A percentile compares a stretch with the other conserved stretches of the same genome.
These are phyloP conservation scores for Beroe forskalii DNA, from an alignment of 37 sponge, comb jelly and placozoan species.

Conservation along the genomic window DNA sequence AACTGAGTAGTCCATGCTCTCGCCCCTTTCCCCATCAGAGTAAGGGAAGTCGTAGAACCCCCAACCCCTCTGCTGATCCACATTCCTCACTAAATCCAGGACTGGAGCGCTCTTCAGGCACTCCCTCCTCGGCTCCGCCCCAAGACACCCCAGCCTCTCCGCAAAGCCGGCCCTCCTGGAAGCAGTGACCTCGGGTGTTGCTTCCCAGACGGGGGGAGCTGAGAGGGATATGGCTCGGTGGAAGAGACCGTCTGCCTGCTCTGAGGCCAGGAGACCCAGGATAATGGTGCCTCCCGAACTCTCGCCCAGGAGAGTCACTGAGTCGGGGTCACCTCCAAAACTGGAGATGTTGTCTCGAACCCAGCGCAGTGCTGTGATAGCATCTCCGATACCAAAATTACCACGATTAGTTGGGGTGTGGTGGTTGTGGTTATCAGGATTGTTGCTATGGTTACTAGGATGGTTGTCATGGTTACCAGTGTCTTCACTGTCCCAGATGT, in stretches of 20 bases:
- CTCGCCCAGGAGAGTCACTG: slow-evolving; percentile 82
- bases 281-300: slow-evolving; percentile 84
- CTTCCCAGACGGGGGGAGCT: background rate
- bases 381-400: slow-evolving; percentile 55
- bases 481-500: background rate
- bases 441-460: no score
- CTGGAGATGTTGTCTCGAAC: slow-evolving; percentile 75
- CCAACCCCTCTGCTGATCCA: background rate
- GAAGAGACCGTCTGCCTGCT: slow-evolving; percentile 76
- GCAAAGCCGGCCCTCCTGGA: background rate
- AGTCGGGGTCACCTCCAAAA: slow-evolving; percentile 79
- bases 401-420: no score
- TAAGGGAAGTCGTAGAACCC: slow-evolving; percentile 60
- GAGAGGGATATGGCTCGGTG: slow-evolving; percentile 67
- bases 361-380: slow-evolving; percentile 75
- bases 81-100: background rate
- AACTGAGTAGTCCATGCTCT: slow-evolving; percentile 50
- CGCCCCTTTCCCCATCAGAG: background rate
- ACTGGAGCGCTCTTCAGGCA: slow-evolving; percentile 16
- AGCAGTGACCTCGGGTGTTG: background rate
- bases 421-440: no score
- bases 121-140: background rate
- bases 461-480: no score
- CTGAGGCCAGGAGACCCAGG: slow-evolving; percentile 72
- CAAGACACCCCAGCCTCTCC: background rate